These are phyloP conservation scores for Anastatus disparis DNA, from an alignment of 1,140 invertebrate species.

Conservation along the genomic window DNA sequence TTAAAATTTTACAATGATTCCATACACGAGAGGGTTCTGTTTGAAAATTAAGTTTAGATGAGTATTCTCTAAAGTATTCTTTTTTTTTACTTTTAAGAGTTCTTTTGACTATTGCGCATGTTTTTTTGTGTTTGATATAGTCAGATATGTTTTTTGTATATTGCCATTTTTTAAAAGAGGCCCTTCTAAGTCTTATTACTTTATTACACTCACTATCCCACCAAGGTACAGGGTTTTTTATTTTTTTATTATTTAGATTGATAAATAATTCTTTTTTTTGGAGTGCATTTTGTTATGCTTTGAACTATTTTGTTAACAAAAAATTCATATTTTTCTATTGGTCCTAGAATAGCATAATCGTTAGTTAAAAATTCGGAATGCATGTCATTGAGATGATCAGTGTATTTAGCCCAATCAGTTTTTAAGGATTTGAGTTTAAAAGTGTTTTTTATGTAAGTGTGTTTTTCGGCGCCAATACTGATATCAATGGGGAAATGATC, in stretches of 20 bases:
- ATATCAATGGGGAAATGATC: not conserved
- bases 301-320: not conserved
- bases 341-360: not conserved
- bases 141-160: not conserved
- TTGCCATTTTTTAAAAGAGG: not conserved
- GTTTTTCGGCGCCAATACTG: not conserved
- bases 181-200: not conserved
- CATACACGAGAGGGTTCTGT: not conserved
- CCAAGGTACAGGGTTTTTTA: constrained; percentile 4
- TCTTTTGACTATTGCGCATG: not conserved
- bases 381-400: too few species aligned
- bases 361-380: not conserved
- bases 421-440: not conserved
- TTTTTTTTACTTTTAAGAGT: constrained; percentile 21
- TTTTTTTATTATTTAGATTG: too few species aligned
- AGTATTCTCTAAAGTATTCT: not conserved
- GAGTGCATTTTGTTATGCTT: not conserved
- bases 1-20: constrained; percentile 5
- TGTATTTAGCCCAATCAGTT: not conserved
- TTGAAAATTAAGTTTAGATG: constrained; percentile 1
- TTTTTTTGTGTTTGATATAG: not conserved
- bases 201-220: constrained; percentile 3
- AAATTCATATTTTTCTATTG: not conserved
- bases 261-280: too few species aligned
- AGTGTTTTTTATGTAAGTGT: not conserved